Conservation (phyloP, 1,140 invertebrate species). For the Eriosoma lanigerum region DNA sequence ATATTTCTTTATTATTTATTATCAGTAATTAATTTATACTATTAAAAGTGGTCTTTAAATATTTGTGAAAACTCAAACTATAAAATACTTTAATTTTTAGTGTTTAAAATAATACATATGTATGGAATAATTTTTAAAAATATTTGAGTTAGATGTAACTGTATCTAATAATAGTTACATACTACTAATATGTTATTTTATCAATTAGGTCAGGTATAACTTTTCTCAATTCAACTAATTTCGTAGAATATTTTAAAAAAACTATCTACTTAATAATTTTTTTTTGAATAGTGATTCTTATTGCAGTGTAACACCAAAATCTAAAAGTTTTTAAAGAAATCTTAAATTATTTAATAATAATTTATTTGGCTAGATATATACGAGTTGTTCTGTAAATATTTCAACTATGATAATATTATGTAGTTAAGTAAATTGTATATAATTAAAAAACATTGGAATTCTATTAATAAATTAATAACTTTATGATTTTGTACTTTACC, state of each 20-base stretch:
- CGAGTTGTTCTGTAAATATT: slow-evolving; percentile 9
- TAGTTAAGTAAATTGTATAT: background rate
- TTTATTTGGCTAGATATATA: background rate
- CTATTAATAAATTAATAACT: slow-evolving; percentile 24
- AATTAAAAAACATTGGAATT: background rate
- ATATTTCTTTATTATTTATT: too few species aligned
- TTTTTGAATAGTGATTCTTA: background rate
- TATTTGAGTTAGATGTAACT: too few species aligned
- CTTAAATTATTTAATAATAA: background rate
- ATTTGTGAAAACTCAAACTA: too few species aligned
- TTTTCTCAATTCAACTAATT: background rate
- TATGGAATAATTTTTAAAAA: too few species aligned
- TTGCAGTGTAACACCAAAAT: background rate
- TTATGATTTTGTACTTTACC: slow-evolving; percentile 46
- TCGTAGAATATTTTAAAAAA: too few species aligned
- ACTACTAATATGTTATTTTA: too few species aligned
- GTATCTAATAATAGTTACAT: too few species aligned
- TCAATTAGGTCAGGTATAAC: background rate
- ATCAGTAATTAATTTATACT: too few species aligned
- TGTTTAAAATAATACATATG: too few species aligned
- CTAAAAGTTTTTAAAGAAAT: background rate
- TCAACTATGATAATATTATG: background rate
- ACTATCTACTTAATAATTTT: background rate
- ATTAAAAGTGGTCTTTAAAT: too few species aligned
- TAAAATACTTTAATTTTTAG: too few species aligned